Percentiles rank a stretch among this genome's conserved stretches.
These are phyloP conservation scores for Galbula dea DNA, from an alignment of 2,113 vertebrate genomes.

Conservation along the genomic window DNA sequence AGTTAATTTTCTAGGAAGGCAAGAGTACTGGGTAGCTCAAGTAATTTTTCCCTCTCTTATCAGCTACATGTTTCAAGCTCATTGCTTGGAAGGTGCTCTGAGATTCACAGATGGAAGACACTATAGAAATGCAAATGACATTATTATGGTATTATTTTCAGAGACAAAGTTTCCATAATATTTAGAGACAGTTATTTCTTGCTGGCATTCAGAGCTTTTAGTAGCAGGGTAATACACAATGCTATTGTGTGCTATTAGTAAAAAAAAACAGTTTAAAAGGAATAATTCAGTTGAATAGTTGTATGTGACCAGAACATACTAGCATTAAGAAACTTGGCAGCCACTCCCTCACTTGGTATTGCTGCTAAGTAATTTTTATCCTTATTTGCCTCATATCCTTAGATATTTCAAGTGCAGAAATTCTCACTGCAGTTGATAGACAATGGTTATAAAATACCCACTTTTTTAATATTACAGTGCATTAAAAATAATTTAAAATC, in stretches of 20 bases:
- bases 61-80: neutral
- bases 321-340: neutral
- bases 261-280: neutral
- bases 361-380: neutral
- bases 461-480: neutral
- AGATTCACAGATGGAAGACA: neutral
- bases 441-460: neutral
- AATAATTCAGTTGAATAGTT: neutral
- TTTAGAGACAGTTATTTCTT: neutral
- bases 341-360: neutral
- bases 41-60: neutral
- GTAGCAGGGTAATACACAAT: neutral
- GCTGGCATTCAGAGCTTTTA: neutral
- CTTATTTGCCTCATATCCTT: neutral
- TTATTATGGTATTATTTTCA: conserved; percentile 3
- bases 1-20: neutral
- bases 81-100: neutral
- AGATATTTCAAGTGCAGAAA: neutral
- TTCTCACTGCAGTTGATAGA: neutral
- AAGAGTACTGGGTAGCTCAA: neutral
- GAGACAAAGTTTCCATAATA: conserved; percentile 24
- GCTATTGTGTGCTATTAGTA: neutral
- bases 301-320: neutral
- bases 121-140: conserved; percentile 1
- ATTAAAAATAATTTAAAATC: neutral